phyloP scores from a whole-genome alignment of 2,888 invertebrate species.

The Agrotis clavis region DNA sequence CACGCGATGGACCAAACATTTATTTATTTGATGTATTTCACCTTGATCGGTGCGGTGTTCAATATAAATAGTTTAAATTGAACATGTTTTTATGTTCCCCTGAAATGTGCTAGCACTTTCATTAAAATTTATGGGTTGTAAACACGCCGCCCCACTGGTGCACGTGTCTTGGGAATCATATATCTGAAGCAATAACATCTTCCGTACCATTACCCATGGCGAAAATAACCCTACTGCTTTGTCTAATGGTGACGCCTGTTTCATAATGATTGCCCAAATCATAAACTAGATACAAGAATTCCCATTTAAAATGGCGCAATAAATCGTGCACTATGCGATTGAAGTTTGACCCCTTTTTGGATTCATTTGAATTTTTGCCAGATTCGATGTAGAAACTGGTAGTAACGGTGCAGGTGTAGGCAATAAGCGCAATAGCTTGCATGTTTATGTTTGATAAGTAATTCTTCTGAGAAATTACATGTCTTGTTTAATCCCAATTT shows the following conservation, averaged over 20 bases:
- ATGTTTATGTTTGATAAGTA: conserved; percentile 16
- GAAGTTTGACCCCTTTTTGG: conserved; percentile 72
- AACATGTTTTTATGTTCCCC: conserved; percentile 64
- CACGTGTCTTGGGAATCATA: conserved; percentile 77
- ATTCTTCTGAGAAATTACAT: conserved; percentile 8
- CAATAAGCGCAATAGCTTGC: conserved; percentile 21
- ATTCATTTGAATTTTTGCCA: conserved; percentile 60
- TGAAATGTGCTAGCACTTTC: conserved; percentile 71
- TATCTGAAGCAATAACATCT: conserved; percentile 76
- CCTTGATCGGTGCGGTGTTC: conserved; percentile 46
- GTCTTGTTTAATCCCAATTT: not conserved
- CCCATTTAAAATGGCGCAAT: conserved; percentile 78
- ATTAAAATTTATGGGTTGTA: conserved; percentile 78
- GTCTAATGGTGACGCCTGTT: conserved; percentile 81
- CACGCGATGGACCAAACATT: conserved; percentile 25
- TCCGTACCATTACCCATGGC: conserved; percentile 74
- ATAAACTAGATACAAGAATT: conserved; percentile 78
- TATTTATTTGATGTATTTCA: conserved; percentile 42
- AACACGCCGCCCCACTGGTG: conserved; percentile 66
- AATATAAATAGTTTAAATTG: conserved; percentile 50
- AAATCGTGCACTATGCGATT: conserved; percentile 70
- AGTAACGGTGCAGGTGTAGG: conserved; percentile 27
- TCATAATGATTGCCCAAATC: conserved; percentile 78
- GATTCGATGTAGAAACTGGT: conserved; percentile 48
- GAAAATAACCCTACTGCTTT: conserved; percentile 78